Percentiles rank a stretch among this genome's conserved stretches.
These are phyloP conservation scores for Acanthopagrus latus DNA, from an alignment of 2,797 vertebrate species.

Conservation along the genomic window DNA sequence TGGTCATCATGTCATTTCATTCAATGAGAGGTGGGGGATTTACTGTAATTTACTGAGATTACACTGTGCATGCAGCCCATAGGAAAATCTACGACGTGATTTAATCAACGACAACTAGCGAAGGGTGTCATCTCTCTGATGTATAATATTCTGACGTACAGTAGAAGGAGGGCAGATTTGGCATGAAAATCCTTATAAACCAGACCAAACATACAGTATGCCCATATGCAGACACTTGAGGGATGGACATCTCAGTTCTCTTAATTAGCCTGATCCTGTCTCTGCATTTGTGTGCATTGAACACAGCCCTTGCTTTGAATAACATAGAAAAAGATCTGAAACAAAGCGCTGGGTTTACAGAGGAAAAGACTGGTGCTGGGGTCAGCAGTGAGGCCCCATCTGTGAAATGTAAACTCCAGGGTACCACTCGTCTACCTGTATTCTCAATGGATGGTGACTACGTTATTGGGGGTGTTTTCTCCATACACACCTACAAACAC, in stretches of 20 bases:
- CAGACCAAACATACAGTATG: conserved; percentile 1
- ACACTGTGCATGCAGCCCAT: no score
- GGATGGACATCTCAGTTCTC: conserved; percentile 39
- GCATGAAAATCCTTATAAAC: conserved; percentile 43
- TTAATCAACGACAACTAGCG: no score
- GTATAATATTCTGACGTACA: no score
- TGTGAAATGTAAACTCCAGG: conserved; percentile 48
- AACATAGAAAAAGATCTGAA: background rate
- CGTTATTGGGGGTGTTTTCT: conserved; percentile 68
- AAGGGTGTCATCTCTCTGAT: no score
- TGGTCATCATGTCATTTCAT: no score
- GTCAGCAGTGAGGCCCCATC: background rate
- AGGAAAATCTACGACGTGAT: no score
- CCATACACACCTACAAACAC: conserved; percentile 36
- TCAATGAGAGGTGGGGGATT: no score
- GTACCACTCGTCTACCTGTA: conserved; percentile 16
- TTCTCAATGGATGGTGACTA: conserved; percentile 64
- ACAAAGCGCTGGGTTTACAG: background rate
- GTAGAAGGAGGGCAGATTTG: background rate
- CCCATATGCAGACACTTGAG: background rate
- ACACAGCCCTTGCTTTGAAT: background rate
- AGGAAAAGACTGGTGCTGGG: background rate
- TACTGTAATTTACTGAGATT: no score
- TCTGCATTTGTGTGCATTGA: no score
- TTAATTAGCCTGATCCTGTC: conserved; percentile 5